These are phyloP conservation scores for Ceyx margarethae DNA, from an alignment of 2,113 vertebrate genomes.

Conservation along the genomic window DNA sequence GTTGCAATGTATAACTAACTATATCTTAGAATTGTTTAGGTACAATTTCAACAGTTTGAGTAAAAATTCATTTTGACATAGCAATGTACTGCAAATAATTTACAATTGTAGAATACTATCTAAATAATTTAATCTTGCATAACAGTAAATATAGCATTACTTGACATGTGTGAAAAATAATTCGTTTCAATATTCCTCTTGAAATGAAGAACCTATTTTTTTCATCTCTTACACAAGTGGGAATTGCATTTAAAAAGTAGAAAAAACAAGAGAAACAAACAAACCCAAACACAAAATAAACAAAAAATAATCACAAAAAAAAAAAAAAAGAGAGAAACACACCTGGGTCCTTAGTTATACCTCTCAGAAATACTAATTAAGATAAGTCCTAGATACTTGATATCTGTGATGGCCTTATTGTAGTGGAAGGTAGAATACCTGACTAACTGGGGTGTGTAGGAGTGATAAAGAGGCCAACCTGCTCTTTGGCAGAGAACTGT, in stretches of 20 bases:
- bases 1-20: background rate
- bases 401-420: background rate
- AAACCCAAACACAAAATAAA: too few relatives aligned
- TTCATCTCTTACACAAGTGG: background rate
- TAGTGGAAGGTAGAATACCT: background rate
- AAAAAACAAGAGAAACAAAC: background rate
- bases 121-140: background rate
- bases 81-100: background rate
- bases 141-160: background rate
- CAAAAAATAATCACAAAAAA: background rate
- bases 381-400: background rate
- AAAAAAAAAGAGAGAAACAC: background rate
- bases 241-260: background rate
- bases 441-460: background rate
- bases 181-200: background rate
- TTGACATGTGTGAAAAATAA: background rate
- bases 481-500: background rate
- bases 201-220: background rate
- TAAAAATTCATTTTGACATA: background rate
- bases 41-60: background rate
- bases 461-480: background rate
- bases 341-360: background rate
- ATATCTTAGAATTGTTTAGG: background rate
- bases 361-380: background rate
- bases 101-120: background rate